Conservation (phyloP, 2,113 vertebrate species). For the Crotalus helleri region DNA sequence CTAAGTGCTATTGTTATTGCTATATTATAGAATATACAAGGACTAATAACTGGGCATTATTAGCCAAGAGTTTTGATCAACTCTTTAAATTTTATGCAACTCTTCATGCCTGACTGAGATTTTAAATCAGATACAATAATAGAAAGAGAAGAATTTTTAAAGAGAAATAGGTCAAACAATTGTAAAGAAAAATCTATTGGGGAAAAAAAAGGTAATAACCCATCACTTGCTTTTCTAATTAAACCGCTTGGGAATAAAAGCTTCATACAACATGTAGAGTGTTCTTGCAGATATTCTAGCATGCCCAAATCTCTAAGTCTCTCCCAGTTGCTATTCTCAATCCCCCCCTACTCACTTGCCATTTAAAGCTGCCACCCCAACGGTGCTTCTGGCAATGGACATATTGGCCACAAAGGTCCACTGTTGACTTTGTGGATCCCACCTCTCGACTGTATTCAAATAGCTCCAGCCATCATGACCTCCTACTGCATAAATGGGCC, state of each 20-base stretch:
- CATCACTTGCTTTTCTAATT: neutral
- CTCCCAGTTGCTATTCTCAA: neutral
- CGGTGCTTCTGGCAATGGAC: conserved; percentile 79
- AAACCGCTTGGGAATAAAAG: neutral
- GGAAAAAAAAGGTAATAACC: neutral
- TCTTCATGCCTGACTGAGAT: neutral
- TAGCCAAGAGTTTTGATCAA: neutral
- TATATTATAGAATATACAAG: neutral
- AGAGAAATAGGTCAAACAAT: neutral
- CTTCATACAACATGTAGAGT: neutral
- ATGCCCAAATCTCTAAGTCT: neutral
- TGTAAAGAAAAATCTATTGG: neutral
- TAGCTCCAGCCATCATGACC: conserved; percentile 83
- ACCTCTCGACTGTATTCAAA: conserved; percentile 78
- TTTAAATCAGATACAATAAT: neutral
- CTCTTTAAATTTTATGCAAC: neutral
- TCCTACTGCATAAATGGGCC: conserved; percentile 80
- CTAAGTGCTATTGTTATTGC: neutral
- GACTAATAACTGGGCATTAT: neutral
- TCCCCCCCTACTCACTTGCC: conserved; percentile 76
- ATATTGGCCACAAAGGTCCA: conserved; percentile 82
- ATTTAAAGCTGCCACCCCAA: conserved; percentile 78
- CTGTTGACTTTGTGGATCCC: conserved; percentile 79
- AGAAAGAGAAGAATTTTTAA: neutral
- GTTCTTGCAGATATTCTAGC: neutral